A percentile compares a stretch with the other conserved stretches of the same genome.
Conservation (phyloP, 2,888 invertebrate genomes). For the Zhuqinia jingwanae region DNA sequence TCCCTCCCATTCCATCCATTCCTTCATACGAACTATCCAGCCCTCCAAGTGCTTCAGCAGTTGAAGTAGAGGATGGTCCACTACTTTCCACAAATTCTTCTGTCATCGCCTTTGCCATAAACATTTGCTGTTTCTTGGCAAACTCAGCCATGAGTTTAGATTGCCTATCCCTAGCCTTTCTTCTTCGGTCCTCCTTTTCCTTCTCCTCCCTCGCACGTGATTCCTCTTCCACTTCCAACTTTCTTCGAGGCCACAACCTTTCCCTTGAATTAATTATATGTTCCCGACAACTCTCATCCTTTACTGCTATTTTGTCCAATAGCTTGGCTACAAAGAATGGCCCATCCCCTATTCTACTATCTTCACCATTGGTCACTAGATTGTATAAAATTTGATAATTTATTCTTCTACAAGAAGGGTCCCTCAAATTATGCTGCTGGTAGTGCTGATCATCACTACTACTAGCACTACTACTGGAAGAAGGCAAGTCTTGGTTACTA, state of each 20-base stretch:
- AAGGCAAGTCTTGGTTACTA: constrained; percentile 62
- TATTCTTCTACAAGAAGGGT: constrained; percentile 28
- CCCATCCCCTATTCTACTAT: constrained; percentile 89
- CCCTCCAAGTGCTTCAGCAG: constrained; percentile 45
- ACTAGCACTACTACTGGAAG: constrained; percentile 56
- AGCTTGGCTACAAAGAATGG: constrained; percentile 92
- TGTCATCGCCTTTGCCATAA: constrained; percentile 89
- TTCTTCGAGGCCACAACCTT: constrained; percentile 87
- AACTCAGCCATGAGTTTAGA: constrained; percentile 96
- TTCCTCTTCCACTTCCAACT: constrained; percentile 90
- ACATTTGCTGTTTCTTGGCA: constrained; percentile 93
- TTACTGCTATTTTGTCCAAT: constrained; percentile 87
- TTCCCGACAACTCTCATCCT: constrained; percentile 84
- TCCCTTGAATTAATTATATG: constrained; percentile 87
- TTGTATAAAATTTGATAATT: constrained; percentile 65
- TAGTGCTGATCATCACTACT: neutral
- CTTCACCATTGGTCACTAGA: constrained; percentile 61
- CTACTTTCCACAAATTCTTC: constrained; percentile 82
- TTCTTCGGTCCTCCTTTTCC: constrained; percentile 91
- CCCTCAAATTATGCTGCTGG: neutral
- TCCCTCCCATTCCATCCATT: constrained; percentile 80
- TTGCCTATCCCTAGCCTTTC: constrained; percentile 93
- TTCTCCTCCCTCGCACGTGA: constrained; percentile 85
- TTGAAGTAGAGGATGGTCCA: constrained; percentile 80
- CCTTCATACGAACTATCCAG: constrained; percentile 80